These are phyloP conservation scores for Oppia nitens DNA, from an alignment of 1,140 invertebrate species.

Conservation along the genomic window DNA sequence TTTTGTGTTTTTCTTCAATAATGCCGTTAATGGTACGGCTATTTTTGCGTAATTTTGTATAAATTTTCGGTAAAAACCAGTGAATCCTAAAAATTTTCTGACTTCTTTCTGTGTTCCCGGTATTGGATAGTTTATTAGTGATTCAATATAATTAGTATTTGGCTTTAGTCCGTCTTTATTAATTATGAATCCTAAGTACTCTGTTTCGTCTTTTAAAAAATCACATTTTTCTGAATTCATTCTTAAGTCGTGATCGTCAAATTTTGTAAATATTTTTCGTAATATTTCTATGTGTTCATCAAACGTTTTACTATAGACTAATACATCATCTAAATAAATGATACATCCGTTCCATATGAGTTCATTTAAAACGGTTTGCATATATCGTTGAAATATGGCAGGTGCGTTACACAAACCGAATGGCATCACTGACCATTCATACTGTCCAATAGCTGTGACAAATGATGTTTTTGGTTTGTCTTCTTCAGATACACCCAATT, in stretches of 20 bases:
- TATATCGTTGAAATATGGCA: too few species aligned
- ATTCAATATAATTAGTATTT: conserved; percentile 18
- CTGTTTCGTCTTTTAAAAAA: conserved; percentile 4
- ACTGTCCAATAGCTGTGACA: conserved; percentile 23
- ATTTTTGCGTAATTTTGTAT: conserved; percentile 21
- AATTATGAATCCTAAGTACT: conserved; percentile 15
- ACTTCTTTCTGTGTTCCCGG: conserved; percentile 19
- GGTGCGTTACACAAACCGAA: conserved; percentile 21
- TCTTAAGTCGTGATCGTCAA: too few species aligned
- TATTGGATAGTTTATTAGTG: conserved; percentile 17
- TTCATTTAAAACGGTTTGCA: conserved; percentile 28
- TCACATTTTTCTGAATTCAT: conserved; percentile 9
- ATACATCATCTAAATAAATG: conserved; percentile 14
- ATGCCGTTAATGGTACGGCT: conserved; percentile 13
- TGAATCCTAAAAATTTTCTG: conserved; percentile 20
- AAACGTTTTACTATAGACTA: not conserved
- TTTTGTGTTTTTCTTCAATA: conserved; percentile 4
- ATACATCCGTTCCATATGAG: not conserved
- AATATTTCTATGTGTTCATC: conserved; percentile 8
- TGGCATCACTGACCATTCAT: conserved; percentile 16
- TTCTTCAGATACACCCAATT: conserved; percentile 25
- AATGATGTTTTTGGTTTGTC: conserved; percentile 30
- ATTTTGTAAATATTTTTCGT: not conserved
- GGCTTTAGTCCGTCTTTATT: conserved; percentile 17
- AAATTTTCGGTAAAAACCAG: conserved; percentile 22